Conservation (phyloP, 2,797 vertebrate genomes). For the Fringilla coelebs region DNA sequence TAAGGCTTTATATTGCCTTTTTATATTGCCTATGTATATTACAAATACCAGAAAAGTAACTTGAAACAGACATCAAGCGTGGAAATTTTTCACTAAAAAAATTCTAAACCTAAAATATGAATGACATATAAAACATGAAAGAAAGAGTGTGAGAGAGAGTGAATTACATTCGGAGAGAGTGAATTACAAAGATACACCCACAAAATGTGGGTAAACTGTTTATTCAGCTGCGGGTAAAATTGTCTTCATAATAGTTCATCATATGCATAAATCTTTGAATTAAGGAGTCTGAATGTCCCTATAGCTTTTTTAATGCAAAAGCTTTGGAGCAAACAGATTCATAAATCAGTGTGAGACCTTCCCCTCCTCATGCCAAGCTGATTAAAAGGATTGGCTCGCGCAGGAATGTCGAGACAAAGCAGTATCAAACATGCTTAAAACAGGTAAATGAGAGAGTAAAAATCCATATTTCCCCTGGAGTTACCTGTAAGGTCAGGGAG, state of each 20-base stretch:
- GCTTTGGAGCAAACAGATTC: not conserved
- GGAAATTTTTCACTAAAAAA: not conserved
- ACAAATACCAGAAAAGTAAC: not conserved
- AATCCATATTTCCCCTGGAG: rapidly evolving
- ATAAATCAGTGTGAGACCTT: not conserved
- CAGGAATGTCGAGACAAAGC: not conserved
- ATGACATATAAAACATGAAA: not conserved
- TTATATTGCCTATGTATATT: not conserved
- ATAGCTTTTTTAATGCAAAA: not conserved
- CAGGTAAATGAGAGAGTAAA: not conserved
- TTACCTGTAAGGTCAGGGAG: constrained; percentile 89
- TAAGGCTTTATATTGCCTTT: not conserved
- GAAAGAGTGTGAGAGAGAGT: too few relatives aligned
- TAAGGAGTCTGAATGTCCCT: not conserved
- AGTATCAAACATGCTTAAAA: not conserved
- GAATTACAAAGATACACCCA: not conserved
- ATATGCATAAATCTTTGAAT: not conserved
- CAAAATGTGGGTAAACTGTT: not conserved
- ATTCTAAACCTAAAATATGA: not conserved
- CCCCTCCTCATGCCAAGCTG: not conserved
- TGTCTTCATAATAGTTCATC: not conserved
- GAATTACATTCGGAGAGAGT: not conserved
- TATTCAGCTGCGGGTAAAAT: not conserved
- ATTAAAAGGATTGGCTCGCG: not conserved
- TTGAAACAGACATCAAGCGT: not conserved